Evolutionary conservation across 2,113 vertebrate species (phyloP).

Genomic region (Morone saxatilis): DNA sequence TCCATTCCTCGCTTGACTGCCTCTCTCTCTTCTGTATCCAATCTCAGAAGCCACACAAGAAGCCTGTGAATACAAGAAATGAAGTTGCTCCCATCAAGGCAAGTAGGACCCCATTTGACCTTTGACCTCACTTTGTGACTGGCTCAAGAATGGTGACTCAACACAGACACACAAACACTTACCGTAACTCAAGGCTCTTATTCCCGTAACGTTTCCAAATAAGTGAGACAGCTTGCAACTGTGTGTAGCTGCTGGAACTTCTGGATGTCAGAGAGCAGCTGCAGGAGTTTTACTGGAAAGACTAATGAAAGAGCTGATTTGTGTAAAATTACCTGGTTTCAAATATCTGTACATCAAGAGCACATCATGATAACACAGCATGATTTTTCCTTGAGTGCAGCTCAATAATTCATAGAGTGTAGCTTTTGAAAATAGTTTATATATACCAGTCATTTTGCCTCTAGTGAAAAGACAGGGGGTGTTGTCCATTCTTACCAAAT

Average conservation of each 20-base stretch:
- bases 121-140: conserved; percentile 68
- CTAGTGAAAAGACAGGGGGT: conserved; percentile 37
- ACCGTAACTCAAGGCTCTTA: conserved; percentile 66
- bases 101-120: conserved; percentile 63
- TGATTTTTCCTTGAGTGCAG: not conserved
- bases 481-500: conserved; percentile 47
- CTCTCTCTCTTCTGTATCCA: conserved; percentile 13
- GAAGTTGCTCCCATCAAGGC: conserved; percentile 23
- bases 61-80: conserved; percentile 57
- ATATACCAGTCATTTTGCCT: conserved; percentile 47
- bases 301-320: conserved; percentile 5
- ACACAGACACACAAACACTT: conserved; percentile 65
- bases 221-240: conserved; percentile 37
- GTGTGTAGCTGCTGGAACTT: conserved; percentile 20
- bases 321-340: conserved; percentile 48
- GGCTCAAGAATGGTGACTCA: conserved; percentile 62
- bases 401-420: not conserved
- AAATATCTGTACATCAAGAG: conserved; percentile 16
- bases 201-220: conserved; percentile 66
- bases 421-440: conserved; percentile 27
- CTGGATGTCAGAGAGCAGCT: conserved; percentile 31
- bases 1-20: conserved; percentile 27
- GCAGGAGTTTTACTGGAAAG: conserved; percentile 50
- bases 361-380: not conserved
- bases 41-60: conserved; percentile 77